phyloP scores from a whole-genome alignment of 2,113 vertebrate genomes.

The Oryctolagus cuniculus region DNA sequence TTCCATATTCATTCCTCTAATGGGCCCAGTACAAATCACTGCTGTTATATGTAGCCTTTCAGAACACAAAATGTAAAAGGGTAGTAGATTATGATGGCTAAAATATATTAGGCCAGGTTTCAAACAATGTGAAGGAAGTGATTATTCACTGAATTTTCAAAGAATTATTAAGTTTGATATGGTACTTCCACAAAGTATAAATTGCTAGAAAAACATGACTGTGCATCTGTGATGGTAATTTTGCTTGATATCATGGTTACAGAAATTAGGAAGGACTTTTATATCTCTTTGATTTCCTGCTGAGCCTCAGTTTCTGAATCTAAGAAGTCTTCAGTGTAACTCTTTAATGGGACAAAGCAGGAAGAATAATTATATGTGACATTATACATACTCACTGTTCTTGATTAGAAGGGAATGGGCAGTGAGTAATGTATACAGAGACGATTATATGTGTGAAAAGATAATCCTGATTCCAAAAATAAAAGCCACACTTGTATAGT shows the following conservation, averaged over 20 bases:
- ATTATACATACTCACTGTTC: background rate
- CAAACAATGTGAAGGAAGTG: conserved; percentile 12
- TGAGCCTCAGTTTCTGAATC: background rate
- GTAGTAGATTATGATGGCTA: background rate
- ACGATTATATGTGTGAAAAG: conserved; percentile 19
- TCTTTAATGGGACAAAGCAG: conserved; percentile 27
- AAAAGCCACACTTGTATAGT: background rate
- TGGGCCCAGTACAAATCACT: background rate
- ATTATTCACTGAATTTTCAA: conserved; percentile 43
- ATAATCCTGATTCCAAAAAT: conserved; percentile 22
- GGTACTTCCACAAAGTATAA: conserved; percentile 48
- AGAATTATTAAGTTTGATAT: conserved; percentile 19
- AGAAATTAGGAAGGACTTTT: background rate
- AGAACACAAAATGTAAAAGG: conserved; percentile 26
- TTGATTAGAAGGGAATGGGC: conserved; percentile 10
- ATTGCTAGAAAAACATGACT: conserved; percentile 36
- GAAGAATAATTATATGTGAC: background rate
- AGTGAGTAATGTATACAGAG: background rate
- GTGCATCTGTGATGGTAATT: conserved; percentile 46
- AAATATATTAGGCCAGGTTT: background rate
- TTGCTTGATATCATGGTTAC: background rate
- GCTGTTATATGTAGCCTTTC: background rate
- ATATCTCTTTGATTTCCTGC: background rate
- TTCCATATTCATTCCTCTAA: background rate
- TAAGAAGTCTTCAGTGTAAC: background rate